phyloP scores from a whole-genome alignment of 2,888 invertebrate genomes.

The Plagiodera versicolora region DNA sequence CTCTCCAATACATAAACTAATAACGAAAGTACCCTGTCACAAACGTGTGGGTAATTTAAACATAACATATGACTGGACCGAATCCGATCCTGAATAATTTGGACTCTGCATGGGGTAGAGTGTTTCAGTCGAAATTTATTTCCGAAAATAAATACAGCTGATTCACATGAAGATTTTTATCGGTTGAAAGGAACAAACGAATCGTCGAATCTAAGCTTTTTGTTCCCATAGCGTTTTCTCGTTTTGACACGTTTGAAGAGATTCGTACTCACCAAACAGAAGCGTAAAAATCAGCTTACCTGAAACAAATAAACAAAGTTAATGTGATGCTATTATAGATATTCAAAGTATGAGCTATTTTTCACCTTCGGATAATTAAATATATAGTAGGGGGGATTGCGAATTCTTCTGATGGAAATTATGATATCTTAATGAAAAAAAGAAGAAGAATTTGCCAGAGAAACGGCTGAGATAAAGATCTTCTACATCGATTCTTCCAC shows the following conservation, averaged over 20 bases:
- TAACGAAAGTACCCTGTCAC: too few species aligned
- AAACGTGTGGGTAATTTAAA: slow-evolving; percentile 25
- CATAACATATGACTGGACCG: background rate
- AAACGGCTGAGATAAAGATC: slow-evolving; percentile 41
- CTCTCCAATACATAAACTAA: too few species aligned
- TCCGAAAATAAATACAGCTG: slow-evolving; percentile 39
- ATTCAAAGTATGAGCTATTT: too few species aligned
- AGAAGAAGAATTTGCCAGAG: slow-evolving; percentile 29
- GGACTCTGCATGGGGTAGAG: slow-evolving; percentile 37
- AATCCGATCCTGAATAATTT: slow-evolving; percentile 34
- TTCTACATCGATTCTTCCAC: slow-evolving; percentile 42
- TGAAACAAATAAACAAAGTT: background rate
- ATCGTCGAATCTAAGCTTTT: too few species aligned
- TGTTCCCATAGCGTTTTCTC: too few species aligned
- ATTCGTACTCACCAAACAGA: too few species aligned
- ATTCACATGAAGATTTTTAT: slow-evolving; percentile 27
- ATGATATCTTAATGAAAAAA: slow-evolving; percentile 40
- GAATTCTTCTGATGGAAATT: slow-evolving; percentile 31
- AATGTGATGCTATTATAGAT: too few species aligned
- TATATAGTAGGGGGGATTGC: background rate
- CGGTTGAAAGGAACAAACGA: too few species aligned
- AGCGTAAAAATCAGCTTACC: background rate
- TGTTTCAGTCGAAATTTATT: slow-evolving; percentile 42
- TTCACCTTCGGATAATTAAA: too few species aligned
- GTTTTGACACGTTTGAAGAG: too few species aligned